A percentile compares a stretch with the other conserved stretches of the same genome.
These are phyloP conservation scores for Rhyacophila evoluta DNA, from an alignment of 2,888 invertebrate genomes.

Conservation along the genomic window DNA sequence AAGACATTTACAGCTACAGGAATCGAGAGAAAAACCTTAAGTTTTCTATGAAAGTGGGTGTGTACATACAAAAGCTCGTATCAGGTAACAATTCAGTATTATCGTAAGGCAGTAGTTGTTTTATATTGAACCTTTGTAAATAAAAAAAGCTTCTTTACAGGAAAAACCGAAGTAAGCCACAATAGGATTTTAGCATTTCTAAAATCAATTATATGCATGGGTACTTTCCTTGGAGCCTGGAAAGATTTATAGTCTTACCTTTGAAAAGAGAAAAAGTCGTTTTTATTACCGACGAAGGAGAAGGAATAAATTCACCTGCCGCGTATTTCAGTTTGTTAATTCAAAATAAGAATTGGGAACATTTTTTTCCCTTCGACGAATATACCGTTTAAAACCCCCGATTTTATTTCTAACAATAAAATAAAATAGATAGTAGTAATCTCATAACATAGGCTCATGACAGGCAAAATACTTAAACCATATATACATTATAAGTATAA, in stretches of 20 bases:
- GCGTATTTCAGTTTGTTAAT: constrained; percentile 12
- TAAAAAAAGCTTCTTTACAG: not conserved
- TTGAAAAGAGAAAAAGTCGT: constrained; percentile 13
- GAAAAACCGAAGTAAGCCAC: not conserved
- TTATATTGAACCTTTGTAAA: not conserved
- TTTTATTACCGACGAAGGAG: not conserved
- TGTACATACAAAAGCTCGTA: no score
- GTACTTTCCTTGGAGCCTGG: not conserved
- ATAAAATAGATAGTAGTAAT: not conserved
- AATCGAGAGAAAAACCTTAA: no score
- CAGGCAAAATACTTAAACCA: no score
- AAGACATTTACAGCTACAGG: no score
- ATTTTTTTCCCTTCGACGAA: not conserved
- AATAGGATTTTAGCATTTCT: not conserved
- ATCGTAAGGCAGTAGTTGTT: not conserved
- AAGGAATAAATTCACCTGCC: constrained; percentile 2
- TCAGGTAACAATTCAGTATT: no score
- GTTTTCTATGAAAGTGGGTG: no score
- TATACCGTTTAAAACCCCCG: not conserved
- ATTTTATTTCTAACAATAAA: not conserved
- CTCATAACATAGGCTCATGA: not conserved
- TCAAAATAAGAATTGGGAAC: constrained; percentile 5
- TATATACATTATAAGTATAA: no score
- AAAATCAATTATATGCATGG: constrained; percentile 22
- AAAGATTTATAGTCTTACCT: constrained; percentile 14